A percentile compares a stretch with the other conserved stretches of the same genome.
These are phyloP conservation scores for Xiphophorus maculatus DNA, from an alignment of 2,113 vertebrate species.

Conservation along the genomic window DNA sequence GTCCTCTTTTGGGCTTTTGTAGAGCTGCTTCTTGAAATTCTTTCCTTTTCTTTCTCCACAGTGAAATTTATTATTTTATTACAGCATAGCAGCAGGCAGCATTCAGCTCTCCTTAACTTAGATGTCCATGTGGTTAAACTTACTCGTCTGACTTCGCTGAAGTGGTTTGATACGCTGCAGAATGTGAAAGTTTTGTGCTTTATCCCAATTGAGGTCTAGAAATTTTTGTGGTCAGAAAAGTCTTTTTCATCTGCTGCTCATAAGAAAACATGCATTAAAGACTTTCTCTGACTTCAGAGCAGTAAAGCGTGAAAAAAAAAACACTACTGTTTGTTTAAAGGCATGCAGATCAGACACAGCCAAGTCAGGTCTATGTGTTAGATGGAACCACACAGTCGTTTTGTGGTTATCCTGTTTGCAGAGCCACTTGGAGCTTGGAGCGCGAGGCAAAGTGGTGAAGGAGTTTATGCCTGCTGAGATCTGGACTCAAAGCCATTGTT, in stretches of 20 bases:
- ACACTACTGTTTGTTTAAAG: constrained; percentile 10
- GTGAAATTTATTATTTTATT: constrained; percentile 30
- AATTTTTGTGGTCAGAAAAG: constrained; percentile 14
- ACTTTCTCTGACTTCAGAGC: constrained; percentile 9
- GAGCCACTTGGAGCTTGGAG: background rate
- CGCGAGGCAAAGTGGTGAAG: background rate
- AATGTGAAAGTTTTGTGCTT: background rate
- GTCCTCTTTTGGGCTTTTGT: constrained; percentile 15
- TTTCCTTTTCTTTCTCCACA: background rate
- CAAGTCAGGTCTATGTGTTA: constrained; percentile 23
- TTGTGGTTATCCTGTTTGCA: constrained; percentile 1
- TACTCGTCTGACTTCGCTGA: background rate
- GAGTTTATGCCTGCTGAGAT: background rate
- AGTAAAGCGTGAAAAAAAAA: background rate
- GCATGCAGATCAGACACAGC: background rate
- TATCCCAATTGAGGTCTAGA: constrained; percentile 12
- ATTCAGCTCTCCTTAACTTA: background rate
- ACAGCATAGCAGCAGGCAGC: constrained; percentile 19
- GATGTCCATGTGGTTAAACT: background rate
- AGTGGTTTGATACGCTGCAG: background rate
- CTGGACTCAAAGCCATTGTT: background rate
- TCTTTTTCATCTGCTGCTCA: constrained; percentile 32
- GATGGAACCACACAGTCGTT: background rate
- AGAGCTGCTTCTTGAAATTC: constrained; percentile 19
- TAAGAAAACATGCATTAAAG: constrained; percentile 4